phyloP scores from a whole-genome alignment of 2,797 vertebrate species.

The Buphagus erythrorhynchus region DNA sequence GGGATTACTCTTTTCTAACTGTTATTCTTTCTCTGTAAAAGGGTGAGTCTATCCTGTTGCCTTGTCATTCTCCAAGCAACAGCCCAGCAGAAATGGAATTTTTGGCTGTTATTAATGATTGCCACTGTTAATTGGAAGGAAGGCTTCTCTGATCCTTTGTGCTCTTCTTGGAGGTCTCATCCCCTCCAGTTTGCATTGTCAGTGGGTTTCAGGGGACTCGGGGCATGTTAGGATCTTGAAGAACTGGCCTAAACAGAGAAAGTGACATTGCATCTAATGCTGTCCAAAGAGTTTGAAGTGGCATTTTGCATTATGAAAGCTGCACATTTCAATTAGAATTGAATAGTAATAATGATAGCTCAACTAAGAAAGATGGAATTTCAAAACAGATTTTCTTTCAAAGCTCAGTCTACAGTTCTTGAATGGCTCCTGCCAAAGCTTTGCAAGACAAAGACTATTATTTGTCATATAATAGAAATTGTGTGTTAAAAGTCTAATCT shows the following conservation, averaged over 20 bases:
- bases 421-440: slow-evolving; percentile 1
- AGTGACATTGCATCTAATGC: background rate
- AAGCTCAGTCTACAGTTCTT: slow-evolving; percentile 31
- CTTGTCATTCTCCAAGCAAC: background rate
- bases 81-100: background rate
- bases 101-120: background rate
- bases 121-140: background rate
- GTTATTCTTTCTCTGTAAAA: background rate
- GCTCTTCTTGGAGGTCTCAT: background rate
- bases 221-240: background rate
- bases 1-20: background rate
- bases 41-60: background rate
- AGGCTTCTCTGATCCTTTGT: background rate
- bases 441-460: slow-evolving; percentile 35
- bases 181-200: background rate
- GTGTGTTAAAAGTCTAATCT: slow-evolving; percentile 14
- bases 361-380: slow-evolving; percentile 22
- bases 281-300: background rate
- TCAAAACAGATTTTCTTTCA: background rate
- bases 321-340: background rate
- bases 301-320: background rate
- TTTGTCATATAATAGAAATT: slow-evolving; percentile 13
- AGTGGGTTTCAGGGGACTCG: background rate
- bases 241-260: background rate
- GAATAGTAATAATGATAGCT: slow-evolving; percentile 16